Evolutionary conservation across 2,888 invertebrate genomes (phyloP).

Genomic region (Bugulina stolonifera): DNA sequence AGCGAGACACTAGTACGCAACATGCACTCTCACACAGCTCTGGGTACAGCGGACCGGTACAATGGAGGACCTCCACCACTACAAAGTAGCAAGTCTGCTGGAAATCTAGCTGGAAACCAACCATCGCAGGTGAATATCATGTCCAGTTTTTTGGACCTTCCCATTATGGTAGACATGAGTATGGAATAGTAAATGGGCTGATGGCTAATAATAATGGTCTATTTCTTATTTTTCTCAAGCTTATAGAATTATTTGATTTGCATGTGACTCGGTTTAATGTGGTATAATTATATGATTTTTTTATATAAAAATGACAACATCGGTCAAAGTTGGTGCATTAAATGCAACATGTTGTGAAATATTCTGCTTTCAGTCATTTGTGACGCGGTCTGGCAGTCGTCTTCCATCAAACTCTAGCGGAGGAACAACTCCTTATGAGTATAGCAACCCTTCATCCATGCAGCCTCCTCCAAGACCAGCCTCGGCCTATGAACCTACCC

Average conservation of each 20-base stretch:
- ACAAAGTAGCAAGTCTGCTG: constrained; percentile 20
- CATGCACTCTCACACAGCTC: constrained; percentile 21
- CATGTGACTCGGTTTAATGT: no score
- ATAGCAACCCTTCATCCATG: background rate
- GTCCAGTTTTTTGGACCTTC: no score
- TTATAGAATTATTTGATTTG: no score
- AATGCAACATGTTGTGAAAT: no score
- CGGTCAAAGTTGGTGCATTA: no score
- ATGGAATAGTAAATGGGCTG: no score
- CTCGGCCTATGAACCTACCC: background rate
- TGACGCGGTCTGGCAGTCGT: background rate
- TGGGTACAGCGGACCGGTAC: constrained; percentile 20
- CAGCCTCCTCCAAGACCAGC: background rate
- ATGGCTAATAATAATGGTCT: no score
- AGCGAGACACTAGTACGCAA: constrained; percentile 32
- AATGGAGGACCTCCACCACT: constrained; percentile 11
- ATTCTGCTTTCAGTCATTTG: background rate
- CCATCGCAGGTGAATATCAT: background rate
- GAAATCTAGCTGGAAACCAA: background rate
- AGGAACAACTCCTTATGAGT: background rate
- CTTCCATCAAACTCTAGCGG: background rate
- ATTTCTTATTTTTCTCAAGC: no score
- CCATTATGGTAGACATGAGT: no score
- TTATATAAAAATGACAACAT: no score
- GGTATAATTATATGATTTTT: no score